A percentile compares a stretch with the other conserved stretches of the same genome.
Evolutionary conservation across 92 coral and sea anemone genomes (phyloP).

Genomic region (Epizoanthus fatuus): DNA sequence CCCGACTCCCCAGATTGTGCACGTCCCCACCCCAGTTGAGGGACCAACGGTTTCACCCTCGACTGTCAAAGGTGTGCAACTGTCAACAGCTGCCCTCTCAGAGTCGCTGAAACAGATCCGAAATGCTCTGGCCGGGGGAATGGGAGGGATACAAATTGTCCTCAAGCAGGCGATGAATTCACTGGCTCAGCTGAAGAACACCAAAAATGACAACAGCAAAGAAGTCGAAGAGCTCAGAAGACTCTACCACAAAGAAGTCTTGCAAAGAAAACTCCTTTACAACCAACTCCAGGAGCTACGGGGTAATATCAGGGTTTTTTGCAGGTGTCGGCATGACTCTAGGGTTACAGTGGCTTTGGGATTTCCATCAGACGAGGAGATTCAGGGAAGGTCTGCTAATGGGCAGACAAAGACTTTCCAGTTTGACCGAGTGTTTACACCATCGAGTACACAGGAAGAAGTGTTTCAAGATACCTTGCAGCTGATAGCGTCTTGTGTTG

Average conservation of each 20-base stretch:
- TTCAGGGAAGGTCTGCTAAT: slow-evolving; percentile 47
- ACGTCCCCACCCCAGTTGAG: slow-evolving; percentile 31
- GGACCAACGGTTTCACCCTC: slow-evolving; percentile 45
- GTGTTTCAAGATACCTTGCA: slow-evolving; percentile 87
- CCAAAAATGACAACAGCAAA: slow-evolving; percentile 22
- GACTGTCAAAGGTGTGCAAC: slow-evolving; percentile 49
- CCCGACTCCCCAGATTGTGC: slow-evolving; percentile 34
- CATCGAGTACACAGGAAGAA: slow-evolving; percentile 83
- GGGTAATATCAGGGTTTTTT: slow-evolving; percentile 90
- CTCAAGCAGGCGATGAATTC: slow-evolving; percentile 48
- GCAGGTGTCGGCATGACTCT: slow-evolving; percentile 82
- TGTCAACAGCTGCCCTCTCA: slow-evolving; percentile 38
- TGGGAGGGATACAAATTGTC: slow-evolving; percentile 25
- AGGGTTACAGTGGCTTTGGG: slow-evolving; percentile 61
- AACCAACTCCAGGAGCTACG: slow-evolving; percentile 86
- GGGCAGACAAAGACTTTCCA: slow-evolving; percentile 78
- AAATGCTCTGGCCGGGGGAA: slow-evolving; percentile 38
- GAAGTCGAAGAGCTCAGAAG: slow-evolving; percentile 74
- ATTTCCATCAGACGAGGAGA: slow-evolving; percentile 81
- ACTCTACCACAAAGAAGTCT: slow-evolving; percentile 83
- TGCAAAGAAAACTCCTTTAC: slow-evolving; percentile 84
- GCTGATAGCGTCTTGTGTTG: slow-evolving; percentile 86
- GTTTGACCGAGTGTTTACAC: slow-evolving; percentile 82
- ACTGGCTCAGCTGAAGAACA: slow-evolving; percentile 26
- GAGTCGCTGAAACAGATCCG: slow-evolving; percentile 41